Conservation (phyloP, 2,113 vertebrate genomes). For the Hippocampus guttulatus region DNA sequence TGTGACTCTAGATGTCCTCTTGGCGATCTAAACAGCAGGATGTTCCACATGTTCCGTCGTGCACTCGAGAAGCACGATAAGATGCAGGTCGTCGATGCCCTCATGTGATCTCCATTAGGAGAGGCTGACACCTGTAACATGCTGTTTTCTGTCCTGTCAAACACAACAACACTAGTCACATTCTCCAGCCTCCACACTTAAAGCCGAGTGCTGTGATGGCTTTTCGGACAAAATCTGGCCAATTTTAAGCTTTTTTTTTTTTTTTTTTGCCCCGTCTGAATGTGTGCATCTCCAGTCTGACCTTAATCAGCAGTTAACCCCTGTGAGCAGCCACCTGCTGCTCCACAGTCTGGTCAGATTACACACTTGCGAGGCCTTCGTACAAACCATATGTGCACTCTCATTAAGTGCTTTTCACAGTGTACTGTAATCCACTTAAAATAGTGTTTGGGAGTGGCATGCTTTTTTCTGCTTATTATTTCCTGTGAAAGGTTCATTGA, state of each 20-base stretch:
- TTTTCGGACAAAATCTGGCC: slow-evolving; percentile 15
- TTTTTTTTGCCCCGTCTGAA: slow-evolving; percentile 29
- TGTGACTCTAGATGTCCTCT: slow-evolving; percentile 5
- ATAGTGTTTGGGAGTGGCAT: slow-evolving; percentile 6
- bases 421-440: slow-evolving; percentile 54
- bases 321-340: slow-evolving; percentile 58
- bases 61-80: slow-evolving; percentile 30
- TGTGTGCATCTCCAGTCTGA: slow-evolving; percentile 38
- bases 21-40: slow-evolving; percentile 20
- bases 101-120: slow-evolving; percentile 12
- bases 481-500: neutral
- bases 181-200: neutral
- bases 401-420: slow-evolving; percentile 41
- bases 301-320: slow-evolving; percentile 70
- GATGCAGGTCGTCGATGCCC: slow-evolving; percentile 8
- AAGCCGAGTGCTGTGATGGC: slow-evolving; percentile 9
- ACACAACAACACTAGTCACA: neutral
- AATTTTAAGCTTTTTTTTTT: slow-evolving; percentile 33
- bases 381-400: slow-evolving; percentile 34
- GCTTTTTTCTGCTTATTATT: slow-evolving; percentile 15
- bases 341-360: slow-evolving; percentile 61
- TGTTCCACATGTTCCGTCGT: slow-evolving; percentile 34
- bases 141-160: neutral
- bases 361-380: slow-evolving; percentile 44
- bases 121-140: neutral